These are phyloP conservation scores for Papilio protenor DNA, from an alignment of 2,888 invertebrate species.

Conservation along the genomic window DNA sequence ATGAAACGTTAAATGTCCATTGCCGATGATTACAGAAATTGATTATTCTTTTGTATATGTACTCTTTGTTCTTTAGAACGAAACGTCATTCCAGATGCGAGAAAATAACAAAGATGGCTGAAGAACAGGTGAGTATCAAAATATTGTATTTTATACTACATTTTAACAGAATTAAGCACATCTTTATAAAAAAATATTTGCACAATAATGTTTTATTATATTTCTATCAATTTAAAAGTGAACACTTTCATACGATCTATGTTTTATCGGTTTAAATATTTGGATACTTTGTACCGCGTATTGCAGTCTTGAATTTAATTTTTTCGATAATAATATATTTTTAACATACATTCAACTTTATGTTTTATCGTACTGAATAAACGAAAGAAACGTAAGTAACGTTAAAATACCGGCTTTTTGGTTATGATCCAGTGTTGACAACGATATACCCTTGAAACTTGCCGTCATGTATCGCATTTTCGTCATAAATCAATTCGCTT, in stretches of 20 bases:
- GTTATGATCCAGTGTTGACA: slow-evolving; percentile 71
- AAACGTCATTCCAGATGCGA: slow-evolving; percentile 78
- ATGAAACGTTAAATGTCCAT: neutral
- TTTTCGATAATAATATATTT: slow-evolving; percentile 40
- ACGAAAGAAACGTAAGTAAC: neutral
- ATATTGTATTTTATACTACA: slow-evolving; percentile 69
- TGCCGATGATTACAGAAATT: slow-evolving; percentile 24
- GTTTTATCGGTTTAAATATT: slow-evolving; percentile 24
- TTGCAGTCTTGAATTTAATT: slow-evolving; percentile 16
- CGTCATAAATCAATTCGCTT: slow-evolving; percentile 29
- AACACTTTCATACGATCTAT: slow-evolving; percentile 6
- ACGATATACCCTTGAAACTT: slow-evolving; percentile 63
- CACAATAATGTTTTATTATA: slow-evolving; percentile 14
- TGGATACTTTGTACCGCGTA: slow-evolving; percentile 31
- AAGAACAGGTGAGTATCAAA: slow-evolving; percentile 89
- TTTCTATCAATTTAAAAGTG: neutral
- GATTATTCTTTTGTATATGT: neutral
- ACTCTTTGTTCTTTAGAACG: slow-evolving; percentile 49
- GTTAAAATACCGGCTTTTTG: slow-evolving; percentile 68
- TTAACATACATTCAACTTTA: slow-evolving; percentile 16
- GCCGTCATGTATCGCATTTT: slow-evolving; percentile 33
- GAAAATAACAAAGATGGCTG: slow-evolving; percentile 89
- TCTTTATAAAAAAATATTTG: neutral
- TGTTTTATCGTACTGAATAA: slow-evolving; percentile 2
- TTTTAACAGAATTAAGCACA: slow-evolving; percentile 66